Percentiles rank a stretch among this genome's conserved stretches.
phyloP scores from a whole-genome alignment of 2,888 invertebrate species.

The Epirrhoe tristata region DNA sequence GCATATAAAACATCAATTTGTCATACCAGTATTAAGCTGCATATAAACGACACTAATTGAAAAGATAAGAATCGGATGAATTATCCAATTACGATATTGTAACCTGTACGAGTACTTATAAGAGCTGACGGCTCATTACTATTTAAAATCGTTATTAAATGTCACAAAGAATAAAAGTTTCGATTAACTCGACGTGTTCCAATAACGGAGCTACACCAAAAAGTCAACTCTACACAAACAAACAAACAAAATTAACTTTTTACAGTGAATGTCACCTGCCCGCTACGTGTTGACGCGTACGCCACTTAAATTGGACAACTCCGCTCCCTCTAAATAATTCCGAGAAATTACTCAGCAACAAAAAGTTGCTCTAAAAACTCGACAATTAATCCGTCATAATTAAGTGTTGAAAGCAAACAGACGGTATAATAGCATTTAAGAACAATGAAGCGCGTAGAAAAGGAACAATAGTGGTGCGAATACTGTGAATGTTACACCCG shows the following conservation, averaged over 20 bases:
- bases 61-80: slow-evolving; percentile 69
- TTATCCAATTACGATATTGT: slow-evolving; percentile 69
- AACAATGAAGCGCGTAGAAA: slow-evolving; percentile 61
- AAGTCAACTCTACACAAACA: slow-evolving; percentile 52
- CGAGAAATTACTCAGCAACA: slow-evolving; percentile 31
- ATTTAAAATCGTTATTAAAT: slow-evolving; percentile 57
- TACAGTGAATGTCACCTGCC: slow-evolving; percentile 57
- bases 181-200: slow-evolving; percentile 50
- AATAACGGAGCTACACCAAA: slow-evolving; percentile 55
- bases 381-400: slow-evolving; percentile 46
- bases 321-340: slow-evolving; percentile 39
- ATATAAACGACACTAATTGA: slow-evolving; percentile 60
- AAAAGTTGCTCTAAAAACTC: slow-evolving; percentile 19
- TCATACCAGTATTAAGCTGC: slow-evolving; percentile 48
- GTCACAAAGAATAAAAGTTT: slow-evolving; percentile 49
- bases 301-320: slow-evolving; percentile 67
- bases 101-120: slow-evolving; percentile 60
- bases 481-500: slow-evolving; percentile 65
- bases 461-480: slow-evolving; percentile 80
- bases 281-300: slow-evolving; percentile 59
- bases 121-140: slow-evolving; percentile 64
- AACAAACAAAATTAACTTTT: slow-evolving; percentile 60
- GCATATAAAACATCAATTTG: slow-evolving; percentile 56
- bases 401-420: slow-evolving; percentile 57
- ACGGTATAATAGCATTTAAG: slow-evolving; percentile 41